Evolutionary conservation across 2,797 vertebrate species (phyloP), one percentile per base, ranked within the genome.

Genomic region (Distichodus sexfasciatus): DNA sequence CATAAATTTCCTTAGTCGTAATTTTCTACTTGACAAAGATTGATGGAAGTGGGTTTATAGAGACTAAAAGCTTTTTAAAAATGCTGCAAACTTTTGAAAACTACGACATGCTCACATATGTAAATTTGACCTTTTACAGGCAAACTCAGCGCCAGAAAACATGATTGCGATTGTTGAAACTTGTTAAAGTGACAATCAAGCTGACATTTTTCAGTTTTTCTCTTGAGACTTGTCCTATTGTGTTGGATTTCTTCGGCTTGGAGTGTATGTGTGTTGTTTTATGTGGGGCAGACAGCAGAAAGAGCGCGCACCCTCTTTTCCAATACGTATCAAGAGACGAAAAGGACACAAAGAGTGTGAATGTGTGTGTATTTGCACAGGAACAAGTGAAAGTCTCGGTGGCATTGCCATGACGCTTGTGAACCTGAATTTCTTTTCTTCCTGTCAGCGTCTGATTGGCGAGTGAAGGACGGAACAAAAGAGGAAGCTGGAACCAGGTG

Each of bases 141-240:
- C 67, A 58, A 31, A 33, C 21, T 44, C 38, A 36, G 31, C 43
- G 58, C 71, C 46, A 50, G 54, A 74, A 71, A n/a, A 66, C 62
- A 43, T 58, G 51, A 51, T 31, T 29, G 33, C 57, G 59, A 71
- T 74, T 65, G 66, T 66, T n/a, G 38, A 29, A 47, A 54, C 29
- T 61, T 70, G 71, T 66, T 73, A 69, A 76, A 73, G 68, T 67
- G 55, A 73, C 64, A 76, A 74, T 70, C 61, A 77, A 31, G 48
- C 65, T 70, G 61, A 51, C 47, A 72, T 17, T 36, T 66, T 62
- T 55, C 62, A 44, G 21, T 61, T 59, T 71, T n/a, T 23, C 72
- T 73, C 68, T 46, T 17, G 35, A 66, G 75, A 73, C 57, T 1
- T 6, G 2, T 11, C 29, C 60, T 44, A 58, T 72, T 66, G 24